Base-by-base conservation (phyloP, 2,797 vertebrate genomes). In the Chelon labrosus region DNA sequence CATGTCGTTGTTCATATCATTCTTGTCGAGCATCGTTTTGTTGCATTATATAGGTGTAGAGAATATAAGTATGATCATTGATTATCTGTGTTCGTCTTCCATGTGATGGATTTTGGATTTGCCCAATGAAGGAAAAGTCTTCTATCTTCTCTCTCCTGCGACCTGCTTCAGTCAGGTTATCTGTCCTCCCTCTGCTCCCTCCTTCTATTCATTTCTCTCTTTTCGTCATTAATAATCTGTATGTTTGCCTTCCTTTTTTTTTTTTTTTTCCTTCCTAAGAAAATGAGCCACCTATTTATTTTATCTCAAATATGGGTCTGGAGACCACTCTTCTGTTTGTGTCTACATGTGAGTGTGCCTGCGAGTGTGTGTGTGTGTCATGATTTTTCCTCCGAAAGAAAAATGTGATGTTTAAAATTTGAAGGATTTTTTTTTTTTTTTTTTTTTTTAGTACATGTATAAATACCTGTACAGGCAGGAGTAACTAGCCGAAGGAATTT, bases 21-120 rank as follows among this genome's bases (percentile, higher is more conserved):
- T 74, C 35, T 94, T 95, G 94, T 94, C 94, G 88, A 95, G 93
- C 93, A 95, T 94, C 93, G 93, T 95, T 95, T 94, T 95, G 90
- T 94, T 93, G 95, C 95, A 95, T 94, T 94, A 92, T 95, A 91
- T 96, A 94, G 93, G 94, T 95, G 93, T 94, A 94, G 95, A 94
- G 93, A 86, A 91, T 72, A 75, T 86, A 39, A 85, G 74, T 79
- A 55, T 65, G 76, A 31, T 79, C 77, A 89, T 92, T 92, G 95
- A 96, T 95, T 92, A 92, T 94, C 68, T 83, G 75, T 90, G 94
- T 96, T 94, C 93, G 54, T 77, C 81, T 83, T 87, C 81, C 94
- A 86, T 96, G 80, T 77, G 90, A 93, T 83, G 94, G 91, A 92
- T 93, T 93, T 93, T 49, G 70, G 93, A 82, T 83, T 92, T 94